Conservation (phyloP, 2,797 vertebrate species). For the Leptatherina wallacei region DNA sequence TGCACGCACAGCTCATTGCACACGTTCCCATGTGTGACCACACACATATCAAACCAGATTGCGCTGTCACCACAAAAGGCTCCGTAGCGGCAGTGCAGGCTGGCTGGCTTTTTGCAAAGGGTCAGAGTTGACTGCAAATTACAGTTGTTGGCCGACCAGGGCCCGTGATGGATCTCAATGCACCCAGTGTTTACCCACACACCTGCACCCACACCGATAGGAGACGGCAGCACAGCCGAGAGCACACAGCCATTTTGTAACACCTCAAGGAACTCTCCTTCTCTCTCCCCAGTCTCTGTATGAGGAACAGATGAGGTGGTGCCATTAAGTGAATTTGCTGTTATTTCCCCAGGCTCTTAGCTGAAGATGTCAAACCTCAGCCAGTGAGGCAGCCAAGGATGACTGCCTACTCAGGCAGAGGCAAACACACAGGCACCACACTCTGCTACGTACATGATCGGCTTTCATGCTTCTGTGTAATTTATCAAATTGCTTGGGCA, state of each 20-base stretch:
- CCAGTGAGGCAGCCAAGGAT: conserved; percentile 76
- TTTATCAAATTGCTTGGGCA: conserved; percentile 78
- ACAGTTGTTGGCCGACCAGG: conserved; percentile 66
- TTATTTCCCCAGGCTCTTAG: conserved; percentile 85
- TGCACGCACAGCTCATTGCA: conserved; percentile 32
- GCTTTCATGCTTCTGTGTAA: conserved; percentile 78
- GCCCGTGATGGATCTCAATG: conserved; percentile 68
- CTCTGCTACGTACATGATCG: conserved; percentile 71
- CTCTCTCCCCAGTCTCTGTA: conserved; percentile 58
- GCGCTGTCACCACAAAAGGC: conserved; percentile 62
- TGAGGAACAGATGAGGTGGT: conserved; percentile 81
- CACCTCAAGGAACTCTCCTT: conserved; percentile 72
- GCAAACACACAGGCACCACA: conserved; percentile 35
- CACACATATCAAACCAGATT: conserved; percentile 51
- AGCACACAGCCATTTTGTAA: conserved; percentile 80
- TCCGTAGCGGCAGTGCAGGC: conserved; percentile 34
- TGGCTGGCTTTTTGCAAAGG: conserved; percentile 32
- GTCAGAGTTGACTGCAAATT: conserved; percentile 79
- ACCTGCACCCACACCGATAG: conserved; percentile 57
- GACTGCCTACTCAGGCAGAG: conserved; percentile 70
- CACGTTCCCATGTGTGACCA: conserved; percentile 14
- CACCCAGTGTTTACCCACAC: conserved; percentile 71
- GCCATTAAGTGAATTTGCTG: conserved; percentile 84
- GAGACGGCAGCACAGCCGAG: conserved; percentile 54
- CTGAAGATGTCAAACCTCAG: conserved; percentile 83